Evolutionary conservation across 2,113 vertebrate species (phyloP), one percentile per base, ranked within the genome.

Genomic region (Tauraco erythrolophus): DNA sequence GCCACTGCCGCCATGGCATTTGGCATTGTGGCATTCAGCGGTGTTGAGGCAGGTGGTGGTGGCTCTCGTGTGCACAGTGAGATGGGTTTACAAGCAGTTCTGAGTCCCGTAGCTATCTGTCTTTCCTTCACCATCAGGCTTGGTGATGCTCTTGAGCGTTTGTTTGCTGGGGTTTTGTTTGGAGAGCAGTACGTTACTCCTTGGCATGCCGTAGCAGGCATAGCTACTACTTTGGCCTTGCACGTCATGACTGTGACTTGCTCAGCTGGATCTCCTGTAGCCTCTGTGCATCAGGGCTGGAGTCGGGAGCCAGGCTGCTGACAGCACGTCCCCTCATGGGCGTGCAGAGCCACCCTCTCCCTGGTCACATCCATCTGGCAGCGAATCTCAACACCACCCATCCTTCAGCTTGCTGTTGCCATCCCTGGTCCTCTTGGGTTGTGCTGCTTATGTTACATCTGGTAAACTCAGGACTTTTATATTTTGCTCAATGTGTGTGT

Each of bases 1-100:
- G 6, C 22, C 2, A 2, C 46, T 21, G 30, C 19, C 2, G 1
- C 56, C 1, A 4, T 14, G 39, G 39, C 1, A 2, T 56, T 61
- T 45, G 41, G 19, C 37, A 41, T n/a, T 1, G 19, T 68, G 74
- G 30, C 39, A 25, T 54, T 58, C 71, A 41, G 37, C 6, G 3
- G 25, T 10, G 25, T 4, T n/a, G n/a, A 3, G 4, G n/a, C 57
- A 57, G 56, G 15, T 1, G 2, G 14, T 4, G 4, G 13, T 41
- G 60, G 41, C 28, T 68, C 43, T 64, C 3, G 0, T 17, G 10
- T 41, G 51, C 1, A 2, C 37, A 35, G 18, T 43, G 60, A 69
- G 35, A 31, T 37, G 28, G 6, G 9, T 50, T 57, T 57, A 56
- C 19, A 56, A 7, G 51, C 8, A 21, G 41, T 56, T 56, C 18